Conservation (phyloP, 2,113 vertebrate genomes). For the Sebastes fasciatus region DNA sequence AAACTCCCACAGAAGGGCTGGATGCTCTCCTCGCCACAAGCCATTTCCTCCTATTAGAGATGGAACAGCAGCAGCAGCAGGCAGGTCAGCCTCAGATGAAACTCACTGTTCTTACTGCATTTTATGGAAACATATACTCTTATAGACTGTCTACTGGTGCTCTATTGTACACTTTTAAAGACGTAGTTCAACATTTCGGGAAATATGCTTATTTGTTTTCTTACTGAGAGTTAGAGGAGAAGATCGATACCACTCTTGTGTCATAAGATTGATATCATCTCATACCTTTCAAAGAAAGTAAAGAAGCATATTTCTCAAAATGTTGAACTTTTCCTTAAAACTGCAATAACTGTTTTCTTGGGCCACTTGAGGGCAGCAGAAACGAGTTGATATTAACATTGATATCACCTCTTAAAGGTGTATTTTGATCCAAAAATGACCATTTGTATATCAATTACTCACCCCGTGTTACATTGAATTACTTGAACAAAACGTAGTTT, state of each 20-base stretch:
- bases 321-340: not conserved
- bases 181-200: not conserved
- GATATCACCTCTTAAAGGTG: not conserved
- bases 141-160: not conserved
- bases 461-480: too few relatives aligned
- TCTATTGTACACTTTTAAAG: not conserved
- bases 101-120: conserved; percentile 2
- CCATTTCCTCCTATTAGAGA: conserved; percentile 83
- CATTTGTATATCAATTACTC: too few relatives aligned
- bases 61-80: conserved; percentile 64
- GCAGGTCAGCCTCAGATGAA: conserved; percentile 42
- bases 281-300: not conserved
- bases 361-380: too few relatives aligned
- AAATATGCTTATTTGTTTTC: not conserved
- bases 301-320: not conserved
- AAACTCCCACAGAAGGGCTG: conserved; percentile 81
- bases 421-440: too few relatives aligned
- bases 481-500: too few relatives aligned
- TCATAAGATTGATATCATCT: not conserved
- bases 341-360: not conserved
- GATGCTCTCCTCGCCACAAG: conserved; percentile 66
- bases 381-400: not conserved
- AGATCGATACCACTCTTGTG: not conserved
- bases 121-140: conserved; percentile 35
- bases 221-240: not conserved